These are phyloP conservation scores for Rhinogobio ventralis DNA, from an alignment of 2,797 vertebrate species.

Conservation along the genomic window DNA sequence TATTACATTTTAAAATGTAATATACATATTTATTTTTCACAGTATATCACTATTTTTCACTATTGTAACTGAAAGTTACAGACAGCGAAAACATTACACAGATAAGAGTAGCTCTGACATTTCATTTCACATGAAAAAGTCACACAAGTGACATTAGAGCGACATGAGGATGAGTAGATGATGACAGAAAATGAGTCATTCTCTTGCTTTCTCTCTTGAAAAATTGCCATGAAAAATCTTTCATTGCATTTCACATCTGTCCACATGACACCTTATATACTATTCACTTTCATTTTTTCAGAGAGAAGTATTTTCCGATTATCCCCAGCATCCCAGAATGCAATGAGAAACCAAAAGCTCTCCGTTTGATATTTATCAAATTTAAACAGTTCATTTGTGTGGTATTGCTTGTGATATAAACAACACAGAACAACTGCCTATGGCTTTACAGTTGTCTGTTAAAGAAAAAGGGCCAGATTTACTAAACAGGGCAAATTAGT, in stretches of 20 bases:
- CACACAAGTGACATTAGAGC: neutral
- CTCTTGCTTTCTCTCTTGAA: conserved; percentile 8
- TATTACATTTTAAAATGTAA: neutral
- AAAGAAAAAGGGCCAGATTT: neutral
- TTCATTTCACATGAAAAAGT: neutral
- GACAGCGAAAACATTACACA: neutral
- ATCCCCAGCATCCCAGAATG: neutral
- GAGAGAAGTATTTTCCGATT: conserved; percentile 24
- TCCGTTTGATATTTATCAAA: conserved; percentile 8
- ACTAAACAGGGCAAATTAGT: too few relatives aligned
- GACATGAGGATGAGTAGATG: neutral
- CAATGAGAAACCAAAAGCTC: conserved; percentile 7
- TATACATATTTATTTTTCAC: neutral
- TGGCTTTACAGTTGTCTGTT: neutral
- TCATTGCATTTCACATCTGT: neutral
- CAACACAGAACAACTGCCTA: neutral
- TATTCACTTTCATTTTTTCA: conserved; percentile 14
- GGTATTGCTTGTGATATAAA: neutral
- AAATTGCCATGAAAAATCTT: neutral
- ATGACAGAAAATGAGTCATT: conserved; percentile 14
- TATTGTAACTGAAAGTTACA: neutral
- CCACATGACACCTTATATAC: neutral
- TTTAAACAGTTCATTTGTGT: conserved; percentile 2
- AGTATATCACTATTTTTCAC: neutral
- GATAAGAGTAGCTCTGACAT: neutral